Percentiles rank a stretch among this genome's conserved stretches.
These are phyloP conservation scores for Apogon talboti DNA, from an alignment of 2,797 vertebrate genomes.

Conservation along the genomic window DNA sequence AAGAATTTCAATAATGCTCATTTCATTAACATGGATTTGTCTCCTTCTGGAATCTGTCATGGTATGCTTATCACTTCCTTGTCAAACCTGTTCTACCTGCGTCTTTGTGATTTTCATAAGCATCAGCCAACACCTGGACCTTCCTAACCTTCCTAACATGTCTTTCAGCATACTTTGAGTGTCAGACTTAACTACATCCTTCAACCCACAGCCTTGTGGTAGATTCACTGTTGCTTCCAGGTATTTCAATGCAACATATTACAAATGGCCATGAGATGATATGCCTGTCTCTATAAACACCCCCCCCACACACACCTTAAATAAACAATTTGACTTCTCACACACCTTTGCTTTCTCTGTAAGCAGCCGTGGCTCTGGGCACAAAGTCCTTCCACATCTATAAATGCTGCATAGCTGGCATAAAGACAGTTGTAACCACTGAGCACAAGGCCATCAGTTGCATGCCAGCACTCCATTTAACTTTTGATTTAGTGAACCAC, in stretches of 20 bases:
- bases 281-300: conserved; percentile 25
- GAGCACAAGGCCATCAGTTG: conserved; percentile 63
- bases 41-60: conserved; percentile 16
- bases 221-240: too few species aligned
- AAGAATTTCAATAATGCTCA: conserved; percentile 45
- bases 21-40: conserved; percentile 51
- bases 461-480: conserved; percentile 67
- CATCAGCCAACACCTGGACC: not conserved
- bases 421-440: conserved; percentile 61
- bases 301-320: not conserved
- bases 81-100: conserved; percentile 4
- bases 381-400: conserved; percentile 44
- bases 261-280: conserved; percentile 1
- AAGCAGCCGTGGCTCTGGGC: conserved; percentile 45
- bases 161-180: too few species aligned
- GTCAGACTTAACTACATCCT: too few species aligned
- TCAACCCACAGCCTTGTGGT: too few species aligned
- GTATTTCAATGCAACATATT: too few species aligned
- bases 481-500: conserved; percentile 67
- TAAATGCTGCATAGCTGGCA: conserved; percentile 64
- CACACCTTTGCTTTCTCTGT: conserved; percentile 18
- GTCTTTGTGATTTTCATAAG: conserved; percentile 1
- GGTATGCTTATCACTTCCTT: conserved; percentile 5
- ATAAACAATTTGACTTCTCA: conserved; percentile 29
- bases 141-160: too few species aligned